These are phyloP conservation scores for Nephila pilipes DNA, from an alignment of 1,140 invertebrate species.

Conservation along the genomic window DNA sequence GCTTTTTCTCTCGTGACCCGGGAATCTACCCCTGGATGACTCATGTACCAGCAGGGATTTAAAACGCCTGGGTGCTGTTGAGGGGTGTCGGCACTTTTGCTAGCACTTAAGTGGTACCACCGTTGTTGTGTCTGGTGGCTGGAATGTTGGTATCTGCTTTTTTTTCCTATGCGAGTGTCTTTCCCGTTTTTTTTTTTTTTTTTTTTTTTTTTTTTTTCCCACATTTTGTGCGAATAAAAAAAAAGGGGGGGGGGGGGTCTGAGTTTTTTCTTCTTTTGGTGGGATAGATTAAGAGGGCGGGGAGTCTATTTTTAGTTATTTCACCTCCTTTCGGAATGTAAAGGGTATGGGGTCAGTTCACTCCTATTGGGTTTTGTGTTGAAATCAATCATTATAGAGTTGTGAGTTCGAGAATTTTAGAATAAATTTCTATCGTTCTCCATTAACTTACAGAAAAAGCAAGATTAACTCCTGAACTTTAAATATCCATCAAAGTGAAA, in stretches of 20 bases:
- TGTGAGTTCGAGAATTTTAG: no score
- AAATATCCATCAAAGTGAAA: no score
- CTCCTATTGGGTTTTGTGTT: background rate
- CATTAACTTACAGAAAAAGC: no score
- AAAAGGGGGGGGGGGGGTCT: no score
- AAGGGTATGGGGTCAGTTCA: background rate
- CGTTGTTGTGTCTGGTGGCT: conserved; percentile 29
- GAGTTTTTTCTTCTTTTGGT: background rate
- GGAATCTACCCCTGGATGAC: background rate
- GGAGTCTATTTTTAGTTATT: background rate
- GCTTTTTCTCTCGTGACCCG: conserved; percentile 39
- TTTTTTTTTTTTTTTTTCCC: no score
- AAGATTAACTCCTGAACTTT: no score
- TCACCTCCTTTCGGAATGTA: background rate
- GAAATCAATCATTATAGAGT: no score
- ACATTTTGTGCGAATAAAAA: background rate
- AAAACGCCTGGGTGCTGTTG: background rate
- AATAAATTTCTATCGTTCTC: no score
- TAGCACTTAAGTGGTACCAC: background rate
- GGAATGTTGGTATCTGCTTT: conserved; percentile 13
- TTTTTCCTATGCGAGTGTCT: background rate
- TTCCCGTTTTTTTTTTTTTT: background rate
- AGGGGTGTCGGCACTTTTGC: conserved; percentile 21
- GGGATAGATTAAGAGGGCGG: background rate
- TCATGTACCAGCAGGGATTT: conserved; percentile 49